A percentile compares a stretch with the other conserved stretches of the same genome.
These are phyloP conservation scores for Ptiloglossa arizonensis DNA, from an alignment of 1,140 invertebrate genomes.

Conservation along the genomic window DNA sequence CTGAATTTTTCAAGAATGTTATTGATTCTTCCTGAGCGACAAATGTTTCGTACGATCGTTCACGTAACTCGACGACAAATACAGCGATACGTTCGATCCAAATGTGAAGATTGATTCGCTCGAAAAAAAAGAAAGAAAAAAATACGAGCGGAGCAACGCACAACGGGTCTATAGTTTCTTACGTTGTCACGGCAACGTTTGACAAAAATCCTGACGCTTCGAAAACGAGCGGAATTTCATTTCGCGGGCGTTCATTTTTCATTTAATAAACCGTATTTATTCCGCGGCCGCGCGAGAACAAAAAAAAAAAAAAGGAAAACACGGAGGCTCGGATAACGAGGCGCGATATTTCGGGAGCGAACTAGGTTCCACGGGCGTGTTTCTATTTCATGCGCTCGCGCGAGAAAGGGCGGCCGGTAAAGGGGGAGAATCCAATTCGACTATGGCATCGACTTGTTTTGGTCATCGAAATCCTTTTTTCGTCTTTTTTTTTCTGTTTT, in stretches of 20 bases:
- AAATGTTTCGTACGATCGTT: too few species aligned
- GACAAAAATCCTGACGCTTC: not conserved
- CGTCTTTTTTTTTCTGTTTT: constrained; percentile 7
- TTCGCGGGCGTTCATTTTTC: constrained; percentile 1
- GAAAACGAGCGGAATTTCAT: constrained; percentile 26
- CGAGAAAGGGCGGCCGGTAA: not conserved
- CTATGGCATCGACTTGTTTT: constrained; percentile 50
- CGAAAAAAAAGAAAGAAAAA: too few species aligned
- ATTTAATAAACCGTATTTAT: constrained; percentile 47
- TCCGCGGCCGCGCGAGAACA: not conserved
- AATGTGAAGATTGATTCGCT: too few species aligned
- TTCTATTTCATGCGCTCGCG: constrained; percentile 29
- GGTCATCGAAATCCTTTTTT: constrained; percentile 41
- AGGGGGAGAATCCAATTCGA: constrained; percentile 33
- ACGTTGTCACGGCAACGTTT: not conserved
- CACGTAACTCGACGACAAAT: too few species aligned
- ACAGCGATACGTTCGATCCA: too few species aligned
- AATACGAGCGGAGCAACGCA: too few species aligned
- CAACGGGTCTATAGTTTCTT: too few species aligned
- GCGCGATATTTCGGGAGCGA: constrained; percentile 26
- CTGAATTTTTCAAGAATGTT: too few species aligned
- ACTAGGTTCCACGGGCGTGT: constrained; percentile 21
- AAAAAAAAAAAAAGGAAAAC: not conserved
- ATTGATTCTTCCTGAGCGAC: too few species aligned
- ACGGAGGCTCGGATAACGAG: constrained; percentile 27